phyloP scores from a whole-genome alignment of 2,888 invertebrate genomes.

The Himalopsyche japonica region DNA sequence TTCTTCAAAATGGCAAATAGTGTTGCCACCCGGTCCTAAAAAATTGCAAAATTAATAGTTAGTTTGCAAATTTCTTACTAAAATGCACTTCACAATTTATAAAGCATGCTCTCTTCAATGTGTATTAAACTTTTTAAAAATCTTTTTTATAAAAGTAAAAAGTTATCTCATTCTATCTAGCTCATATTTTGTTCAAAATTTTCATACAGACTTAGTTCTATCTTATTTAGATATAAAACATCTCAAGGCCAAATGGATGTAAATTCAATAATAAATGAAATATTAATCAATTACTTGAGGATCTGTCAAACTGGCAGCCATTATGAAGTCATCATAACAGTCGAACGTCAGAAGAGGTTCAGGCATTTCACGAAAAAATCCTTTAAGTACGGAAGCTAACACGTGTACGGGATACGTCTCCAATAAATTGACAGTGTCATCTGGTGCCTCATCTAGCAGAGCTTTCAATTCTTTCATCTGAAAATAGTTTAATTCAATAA shows the following conservation, averaged over 20 bases:
- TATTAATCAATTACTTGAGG: conserved; percentile 61
- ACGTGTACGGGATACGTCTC: conserved; percentile 88
- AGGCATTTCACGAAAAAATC: conserved; percentile 89
- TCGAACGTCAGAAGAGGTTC: conserved; percentile 92
- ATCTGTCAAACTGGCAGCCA: conserved; percentile 84
- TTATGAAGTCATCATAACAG: conserved; percentile 91
- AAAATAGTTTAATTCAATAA: neutral
- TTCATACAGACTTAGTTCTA: no score
- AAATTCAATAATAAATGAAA: no score
- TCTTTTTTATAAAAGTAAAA: no score
- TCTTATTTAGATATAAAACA: no score
- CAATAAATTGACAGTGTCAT: conserved; percentile 70
- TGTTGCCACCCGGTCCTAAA: conserved; percentile 77
- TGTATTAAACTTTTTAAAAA: neutral
- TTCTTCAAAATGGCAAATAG: conserved; percentile 86
- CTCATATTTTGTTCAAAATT: no score
- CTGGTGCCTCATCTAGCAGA: conserved; percentile 74
- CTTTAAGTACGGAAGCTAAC: conserved; percentile 84
- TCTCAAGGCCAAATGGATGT: no score
- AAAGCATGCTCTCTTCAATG: no score
- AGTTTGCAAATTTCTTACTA: no score
- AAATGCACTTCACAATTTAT: no score
- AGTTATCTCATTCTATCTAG: no score
- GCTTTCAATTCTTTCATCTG: conserved; percentile 74
- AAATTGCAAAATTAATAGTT: neutral